Percentiles rank a stretch among this genome's conserved stretches.
These are phyloP conservation scores for Drosophila serrata DNA, from an alignment of 1,140 invertebrate genomes.

Conservation along the genomic window DNA sequence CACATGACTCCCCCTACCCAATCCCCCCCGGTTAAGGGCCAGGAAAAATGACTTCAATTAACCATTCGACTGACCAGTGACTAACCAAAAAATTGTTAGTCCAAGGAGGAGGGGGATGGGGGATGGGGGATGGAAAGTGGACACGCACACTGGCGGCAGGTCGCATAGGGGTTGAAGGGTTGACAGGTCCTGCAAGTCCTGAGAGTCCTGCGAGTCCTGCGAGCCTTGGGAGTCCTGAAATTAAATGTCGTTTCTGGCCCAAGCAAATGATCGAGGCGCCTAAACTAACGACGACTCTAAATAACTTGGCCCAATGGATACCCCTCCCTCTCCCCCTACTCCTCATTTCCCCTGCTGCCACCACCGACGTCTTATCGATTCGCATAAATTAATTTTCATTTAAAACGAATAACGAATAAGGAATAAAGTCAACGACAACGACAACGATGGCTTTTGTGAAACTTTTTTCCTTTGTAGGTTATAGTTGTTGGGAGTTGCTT, in stretches of 20 bases:
- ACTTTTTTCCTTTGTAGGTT: slow-evolving; percentile 39
- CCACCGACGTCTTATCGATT: slow-evolving; percentile 68
- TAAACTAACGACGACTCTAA: slow-evolving; percentile 16
- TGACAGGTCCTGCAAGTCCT: slow-evolving; percentile 34
- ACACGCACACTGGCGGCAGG: slow-evolving; percentile 54
- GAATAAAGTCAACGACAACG: slow-evolving; percentile 72
- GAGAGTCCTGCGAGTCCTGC: slow-evolving; percentile 2
- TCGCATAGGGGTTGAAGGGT: slow-evolving; percentile 36
- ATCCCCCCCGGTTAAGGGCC: slow-evolving; percentile 36
- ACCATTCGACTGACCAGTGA: slow-evolving; percentile 76
- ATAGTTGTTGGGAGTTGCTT: background rate
- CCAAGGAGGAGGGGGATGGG: background rate
- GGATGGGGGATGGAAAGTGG: slow-evolving; percentile 12
- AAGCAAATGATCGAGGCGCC: slow-evolving; percentile 32
- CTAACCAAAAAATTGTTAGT: slow-evolving; percentile 68
- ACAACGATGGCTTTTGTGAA: slow-evolving; percentile 24
- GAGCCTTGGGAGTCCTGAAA: background rate
- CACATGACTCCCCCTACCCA: slow-evolving; percentile 39
- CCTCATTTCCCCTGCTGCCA: no score
- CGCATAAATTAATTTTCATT: slow-evolving; percentile 83
- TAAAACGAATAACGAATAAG: slow-evolving; percentile 71
- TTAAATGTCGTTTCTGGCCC: slow-evolving; percentile 17
- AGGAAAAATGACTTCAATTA: slow-evolving; percentile 83
- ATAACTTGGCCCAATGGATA: slow-evolving; percentile 9
- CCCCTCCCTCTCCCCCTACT: background rate